Conservation (phyloP, 2,113 vertebrate genomes). For the Trogon melanurus region DNA sequence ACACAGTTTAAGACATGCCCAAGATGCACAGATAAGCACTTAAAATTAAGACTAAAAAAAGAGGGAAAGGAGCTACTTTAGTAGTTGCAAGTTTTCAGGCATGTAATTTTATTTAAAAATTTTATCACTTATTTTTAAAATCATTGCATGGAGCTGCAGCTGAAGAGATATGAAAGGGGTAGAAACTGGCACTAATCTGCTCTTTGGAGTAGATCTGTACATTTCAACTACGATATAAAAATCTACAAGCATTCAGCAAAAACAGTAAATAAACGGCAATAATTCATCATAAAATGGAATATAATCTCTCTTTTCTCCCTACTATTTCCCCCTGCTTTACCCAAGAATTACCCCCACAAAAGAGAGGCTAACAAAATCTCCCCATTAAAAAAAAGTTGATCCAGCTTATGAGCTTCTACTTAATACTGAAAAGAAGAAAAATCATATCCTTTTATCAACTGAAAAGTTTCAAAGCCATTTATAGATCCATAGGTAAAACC, state of each 20-base stretch:
- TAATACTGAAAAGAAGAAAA: not conserved
- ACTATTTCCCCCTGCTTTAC: not conserved
- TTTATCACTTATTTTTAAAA: too few relatives aligned
- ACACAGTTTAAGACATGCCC: not conserved
- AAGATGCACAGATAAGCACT: not conserved
- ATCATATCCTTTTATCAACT: not conserved
- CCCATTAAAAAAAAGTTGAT: not conserved
- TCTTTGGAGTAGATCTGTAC: not conserved
- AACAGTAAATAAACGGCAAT: not conserved
- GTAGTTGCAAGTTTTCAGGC: not conserved
- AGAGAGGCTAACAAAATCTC: not conserved
- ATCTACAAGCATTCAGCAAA: not conserved
- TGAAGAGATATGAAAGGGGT: not conserved
- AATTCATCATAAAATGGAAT: not conserved
- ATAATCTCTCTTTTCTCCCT: not conserved
- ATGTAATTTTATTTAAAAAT: not conserved
- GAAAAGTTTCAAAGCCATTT: not conserved
- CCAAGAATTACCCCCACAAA: not conserved
- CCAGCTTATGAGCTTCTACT: not conserved
- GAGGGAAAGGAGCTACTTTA: not conserved
- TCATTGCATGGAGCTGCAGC: not conserved
- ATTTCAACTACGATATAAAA: not conserved
- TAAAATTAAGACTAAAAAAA: not conserved
- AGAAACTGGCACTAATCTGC: not conserved
- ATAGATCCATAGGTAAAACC: not conserved